Evolutionary conservation across 2,113 vertebrate species (phyloP).

Genomic region (Canis aureus): DNA sequence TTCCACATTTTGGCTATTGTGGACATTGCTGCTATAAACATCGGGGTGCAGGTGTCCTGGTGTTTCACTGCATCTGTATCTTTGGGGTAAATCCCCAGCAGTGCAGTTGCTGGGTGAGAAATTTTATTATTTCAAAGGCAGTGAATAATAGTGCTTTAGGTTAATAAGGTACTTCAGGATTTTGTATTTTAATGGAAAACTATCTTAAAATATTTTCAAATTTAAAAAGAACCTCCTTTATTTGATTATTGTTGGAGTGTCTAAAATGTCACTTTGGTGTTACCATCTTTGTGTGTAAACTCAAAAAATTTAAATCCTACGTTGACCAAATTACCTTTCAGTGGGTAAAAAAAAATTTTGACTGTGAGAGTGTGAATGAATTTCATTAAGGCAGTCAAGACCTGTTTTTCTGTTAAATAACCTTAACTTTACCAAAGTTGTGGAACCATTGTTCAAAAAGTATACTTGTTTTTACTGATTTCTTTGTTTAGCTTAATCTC

Average conservation of each 20-base stretch:
- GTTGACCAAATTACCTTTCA: conserved; percentile 4
- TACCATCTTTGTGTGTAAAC: background rate
- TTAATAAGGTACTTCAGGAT: conserved; percentile 40
- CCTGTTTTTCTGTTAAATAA: conserved; percentile 42
- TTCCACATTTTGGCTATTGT: no score
- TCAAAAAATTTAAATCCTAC: conserved; percentile 32
- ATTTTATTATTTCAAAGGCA: conserved; percentile 45
- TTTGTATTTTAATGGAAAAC: conserved; percentile 49
- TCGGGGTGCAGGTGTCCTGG: no score
- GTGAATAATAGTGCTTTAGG: conserved; percentile 13
- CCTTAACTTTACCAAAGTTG: conserved; percentile 2
- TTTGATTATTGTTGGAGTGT: background rate
- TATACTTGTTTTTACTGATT: background rate
- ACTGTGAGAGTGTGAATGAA: background rate
- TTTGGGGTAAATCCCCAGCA: no score
- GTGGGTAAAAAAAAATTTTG: background rate
- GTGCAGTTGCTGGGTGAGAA: background rate
- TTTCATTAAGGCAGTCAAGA: conserved; percentile 49
- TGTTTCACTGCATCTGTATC: no score
- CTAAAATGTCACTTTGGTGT: conserved; percentile 40
- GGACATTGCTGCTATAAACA: no score
- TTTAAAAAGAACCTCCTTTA: conserved; percentile 17
- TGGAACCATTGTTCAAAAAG: conserved; percentile 22
- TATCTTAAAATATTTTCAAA: conserved; percentile 13
- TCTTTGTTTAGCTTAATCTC: conserved; percentile 58